These are phyloP conservation scores for Chaetodon trifasciatus DNA, from an alignment of 2,797 vertebrate genomes.

Conservation along the genomic window DNA sequence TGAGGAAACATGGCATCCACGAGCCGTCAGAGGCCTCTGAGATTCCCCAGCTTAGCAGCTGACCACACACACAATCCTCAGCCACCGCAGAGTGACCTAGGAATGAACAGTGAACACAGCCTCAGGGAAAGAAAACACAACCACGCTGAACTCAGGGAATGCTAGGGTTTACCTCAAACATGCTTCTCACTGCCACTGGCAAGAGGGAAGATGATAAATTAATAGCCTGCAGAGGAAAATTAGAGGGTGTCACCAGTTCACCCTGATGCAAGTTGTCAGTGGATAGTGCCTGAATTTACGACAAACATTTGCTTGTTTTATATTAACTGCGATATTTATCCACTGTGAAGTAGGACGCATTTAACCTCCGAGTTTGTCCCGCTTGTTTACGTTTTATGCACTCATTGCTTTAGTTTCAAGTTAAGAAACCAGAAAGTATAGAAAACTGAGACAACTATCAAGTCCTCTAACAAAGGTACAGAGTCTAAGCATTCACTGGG, in stretches of 20 bases:
- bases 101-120: slow-evolving; percentile 70
- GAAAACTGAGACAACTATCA: neutral
- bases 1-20: slow-evolving; percentile 52
- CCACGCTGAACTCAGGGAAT: slow-evolving; percentile 34
- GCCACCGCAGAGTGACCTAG: slow-evolving; percentile 61
- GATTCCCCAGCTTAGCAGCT: slow-evolving; percentile 59
- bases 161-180: slow-evolving; percentile 67
- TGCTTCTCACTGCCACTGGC: slow-evolving; percentile 13
- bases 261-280: slow-evolving; percentile 19
- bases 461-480: neutral
- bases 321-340: neutral
- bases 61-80: slow-evolving; percentile 66
- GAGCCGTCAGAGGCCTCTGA: slow-evolving; percentile 43
- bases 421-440: neutral
- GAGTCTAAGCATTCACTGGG: neutral
- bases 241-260: slow-evolving; percentile 18
- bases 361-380: neutral
- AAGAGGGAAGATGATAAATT: slow-evolving; percentile 35
- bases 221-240: slow-evolving; percentile 27
- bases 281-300: neutral
- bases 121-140: slow-evolving; percentile 32
- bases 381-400: too few species aligned
- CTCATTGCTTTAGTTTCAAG: neutral
- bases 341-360: neutral
- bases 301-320: slow-evolving; percentile 29